Evolutionary conservation across 2,888 invertebrate species (phyloP).

Genomic region (Diaphora mendica): DNA sequence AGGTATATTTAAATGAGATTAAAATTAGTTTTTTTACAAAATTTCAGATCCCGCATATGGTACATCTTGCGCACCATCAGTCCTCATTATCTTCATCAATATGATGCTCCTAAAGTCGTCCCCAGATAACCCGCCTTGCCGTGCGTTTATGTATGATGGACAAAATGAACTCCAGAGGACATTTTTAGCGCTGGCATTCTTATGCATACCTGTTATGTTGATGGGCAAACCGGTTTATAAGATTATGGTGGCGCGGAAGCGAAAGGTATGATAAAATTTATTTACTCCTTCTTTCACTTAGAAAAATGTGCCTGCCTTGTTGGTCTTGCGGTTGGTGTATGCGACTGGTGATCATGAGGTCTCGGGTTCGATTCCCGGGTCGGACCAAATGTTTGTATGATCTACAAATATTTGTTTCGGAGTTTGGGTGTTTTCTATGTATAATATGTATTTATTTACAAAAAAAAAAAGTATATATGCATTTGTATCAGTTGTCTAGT

Average conservation of each 20-base stretch:
- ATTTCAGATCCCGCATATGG: conserved; percentile 74
- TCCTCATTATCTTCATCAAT: conserved; percentile 93
- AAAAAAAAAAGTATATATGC: no score
- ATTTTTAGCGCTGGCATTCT: conserved; percentile 88
- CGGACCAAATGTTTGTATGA: no score
- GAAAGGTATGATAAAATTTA: conserved; percentile 58
- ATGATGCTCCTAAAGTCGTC: conserved; percentile 90
- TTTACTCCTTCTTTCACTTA: not conserved
- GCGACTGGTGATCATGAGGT: no score
- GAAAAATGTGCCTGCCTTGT: no score
- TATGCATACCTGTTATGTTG: conserved; percentile 92
- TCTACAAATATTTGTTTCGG: no score
- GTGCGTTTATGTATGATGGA: conserved; percentile 87
- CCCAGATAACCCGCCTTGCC: conserved; percentile 77
- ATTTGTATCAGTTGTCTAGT: no score
- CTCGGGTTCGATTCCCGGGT: no score
- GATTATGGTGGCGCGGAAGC: conserved; percentile 76
- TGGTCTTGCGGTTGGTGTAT: no score
- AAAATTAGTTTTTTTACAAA: no score
- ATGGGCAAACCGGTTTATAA: conserved; percentile 91
- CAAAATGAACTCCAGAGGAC: conserved; percentile 88
- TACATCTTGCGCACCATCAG: conserved; percentile 90
- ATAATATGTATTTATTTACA: no score
- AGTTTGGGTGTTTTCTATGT: no score
- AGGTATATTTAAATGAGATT: no score